A percentile compares a stretch with the other conserved stretches of the same genome.
These are phyloP conservation scores for Diachrysia chrysitis DNA, from an alignment of 2,888 invertebrate genomes.

Conservation along the genomic window DNA sequence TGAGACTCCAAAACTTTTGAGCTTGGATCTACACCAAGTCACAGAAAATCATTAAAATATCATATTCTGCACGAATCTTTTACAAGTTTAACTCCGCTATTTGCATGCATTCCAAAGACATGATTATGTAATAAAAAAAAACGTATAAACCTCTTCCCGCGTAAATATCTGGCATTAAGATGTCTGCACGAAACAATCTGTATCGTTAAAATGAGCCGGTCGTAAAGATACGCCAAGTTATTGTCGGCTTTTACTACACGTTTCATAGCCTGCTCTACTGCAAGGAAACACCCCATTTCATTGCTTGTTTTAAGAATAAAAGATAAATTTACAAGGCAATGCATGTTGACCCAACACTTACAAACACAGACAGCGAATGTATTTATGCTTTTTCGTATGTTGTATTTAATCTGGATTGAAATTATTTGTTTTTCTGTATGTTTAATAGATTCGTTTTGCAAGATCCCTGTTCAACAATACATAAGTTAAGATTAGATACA, in stretches of 20 bases:
- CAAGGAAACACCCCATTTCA: conserved; percentile 3
- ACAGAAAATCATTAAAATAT: too few relatives aligned
- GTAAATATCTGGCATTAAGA: conserved; percentile 35
- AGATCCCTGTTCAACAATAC: conserved; percentile 21
- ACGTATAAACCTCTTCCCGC: conserved; percentile 31
- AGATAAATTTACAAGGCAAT: not conserved
- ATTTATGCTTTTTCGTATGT: too few relatives aligned
- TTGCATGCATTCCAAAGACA: conserved; percentile 19
- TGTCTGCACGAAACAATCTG: conserved; percentile 39
- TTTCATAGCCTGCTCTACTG: conserved; percentile 18
- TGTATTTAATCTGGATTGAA: too few relatives aligned
- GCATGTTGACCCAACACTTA: not conserved
- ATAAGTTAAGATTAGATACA: conserved; percentile 38
- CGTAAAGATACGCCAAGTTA: conserved; percentile 45
- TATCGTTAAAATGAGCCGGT: conserved; percentile 46
- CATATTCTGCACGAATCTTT: too few relatives aligned
- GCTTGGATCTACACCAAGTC: too few relatives aligned
- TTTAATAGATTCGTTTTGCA: conserved; percentile 19
- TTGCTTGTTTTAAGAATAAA: conserved; percentile 2
- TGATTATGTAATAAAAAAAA: conserved; percentile 38
- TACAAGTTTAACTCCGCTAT: not conserved
- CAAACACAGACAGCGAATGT: too few relatives aligned
- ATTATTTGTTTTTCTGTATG: not conserved
- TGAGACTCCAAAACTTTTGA: too few relatives aligned
- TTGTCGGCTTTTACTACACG: conserved; percentile 38